These are phyloP conservation scores for Priocnemis perturbator DNA, from an alignment of 2,888 invertebrate species.

Conservation along the genomic window DNA sequence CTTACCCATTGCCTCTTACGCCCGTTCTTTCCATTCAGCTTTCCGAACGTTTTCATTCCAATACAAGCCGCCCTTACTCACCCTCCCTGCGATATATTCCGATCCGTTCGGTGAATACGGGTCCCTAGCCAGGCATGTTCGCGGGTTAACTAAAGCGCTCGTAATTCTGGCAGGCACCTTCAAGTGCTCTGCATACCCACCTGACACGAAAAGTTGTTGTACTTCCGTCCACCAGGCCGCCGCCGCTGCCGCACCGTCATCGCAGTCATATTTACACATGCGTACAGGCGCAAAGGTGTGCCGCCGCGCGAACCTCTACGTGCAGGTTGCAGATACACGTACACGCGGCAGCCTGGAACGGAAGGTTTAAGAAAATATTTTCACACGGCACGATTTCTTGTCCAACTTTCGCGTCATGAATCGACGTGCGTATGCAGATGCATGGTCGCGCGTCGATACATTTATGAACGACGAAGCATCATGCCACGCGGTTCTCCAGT, in stretches of 20 bases:
- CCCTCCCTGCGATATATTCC: conserved; percentile 7
- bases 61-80: not conserved
- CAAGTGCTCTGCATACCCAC: conserved; percentile 49
- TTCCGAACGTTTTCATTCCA: too few relatives aligned
- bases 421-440: conserved; percentile 14
- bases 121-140: conserved; percentile 29
- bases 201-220: conserved; percentile 48
- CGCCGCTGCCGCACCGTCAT: too few relatives aligned
- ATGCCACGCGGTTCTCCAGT: not conserved
- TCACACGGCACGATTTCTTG: conserved; percentile 44
- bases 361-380: conserved; percentile 49
- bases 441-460: not conserved
- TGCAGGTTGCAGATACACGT: not conserved
- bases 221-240: conserved; percentile 26
- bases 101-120: conserved; percentile 28
- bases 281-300: not conserved
- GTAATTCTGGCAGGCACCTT: conserved; percentile 48
- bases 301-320: conserved; percentile 10
- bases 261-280: not conserved
- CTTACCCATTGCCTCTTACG: not conserved
- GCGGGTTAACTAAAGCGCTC: conserved; percentile 30
- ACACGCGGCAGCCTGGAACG: conserved; percentile 5
- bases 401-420: conserved; percentile 31
- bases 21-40: not conserved
- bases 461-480: not conserved